Percentiles rank a stretch among this genome's conserved stretches.
phyloP scores from a whole-genome alignment of 2,888 invertebrate genomes.

The Acanthosepion esculentum region DNA sequence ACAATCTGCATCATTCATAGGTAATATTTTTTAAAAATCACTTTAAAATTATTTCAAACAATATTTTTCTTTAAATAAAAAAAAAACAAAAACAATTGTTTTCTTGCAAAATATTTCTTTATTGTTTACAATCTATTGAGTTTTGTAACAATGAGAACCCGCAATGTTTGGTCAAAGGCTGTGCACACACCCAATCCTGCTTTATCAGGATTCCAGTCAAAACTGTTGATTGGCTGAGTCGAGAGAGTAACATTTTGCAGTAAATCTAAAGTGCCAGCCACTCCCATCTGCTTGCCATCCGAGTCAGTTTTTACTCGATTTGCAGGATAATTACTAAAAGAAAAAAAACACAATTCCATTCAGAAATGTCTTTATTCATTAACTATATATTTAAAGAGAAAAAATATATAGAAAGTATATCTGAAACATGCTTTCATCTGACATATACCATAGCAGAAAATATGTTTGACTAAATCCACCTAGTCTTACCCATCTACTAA shows the following conservation, averaged over 20 bases:
- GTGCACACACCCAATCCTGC: slow-evolving; percentile 90
- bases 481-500: no score
- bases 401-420: no score
- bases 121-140: slow-evolving; percentile 75
- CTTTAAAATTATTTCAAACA: no score
- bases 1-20: no score
- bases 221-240: slow-evolving; percentile 89
- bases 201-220: slow-evolving; percentile 95
- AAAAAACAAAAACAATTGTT: background rate
- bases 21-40: no score
- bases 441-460: no score
- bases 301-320: slow-evolving; percentile 82
- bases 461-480: no score
- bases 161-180: slow-evolving; percentile 91
- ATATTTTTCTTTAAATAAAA: no score
- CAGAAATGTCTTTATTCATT: background rate
- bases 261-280: slow-evolving; percentile 84
- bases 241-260: slow-evolving; percentile 88
- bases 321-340: slow-evolving; percentile 84
- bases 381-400: no score
- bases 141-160: slow-evolving; percentile 91
- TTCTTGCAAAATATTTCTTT: background rate
- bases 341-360: slow-evolving; percentile 54
- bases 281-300: slow-evolving; percentile 84
- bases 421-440: no score